phyloP scores from a whole-genome alignment of 30 jellyfish, hydroid and myxozoan species.

The Aurelia aurita complex sp. Pacific region DNA sequence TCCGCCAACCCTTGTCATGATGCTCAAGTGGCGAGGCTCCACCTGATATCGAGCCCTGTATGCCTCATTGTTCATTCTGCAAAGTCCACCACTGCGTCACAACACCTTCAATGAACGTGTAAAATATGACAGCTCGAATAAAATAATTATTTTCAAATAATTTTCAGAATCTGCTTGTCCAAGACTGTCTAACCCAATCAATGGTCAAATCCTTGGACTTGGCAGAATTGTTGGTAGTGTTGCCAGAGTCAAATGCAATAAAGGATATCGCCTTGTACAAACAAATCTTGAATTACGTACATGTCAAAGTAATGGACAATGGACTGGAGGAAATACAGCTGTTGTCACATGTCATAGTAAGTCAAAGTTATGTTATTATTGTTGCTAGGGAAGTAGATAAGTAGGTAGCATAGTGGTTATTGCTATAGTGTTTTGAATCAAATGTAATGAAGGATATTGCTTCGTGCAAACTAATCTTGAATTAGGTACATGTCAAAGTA shows the following conservation, averaged over 20 bases:
- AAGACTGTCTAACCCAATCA: slow-evolving; percentile 35
- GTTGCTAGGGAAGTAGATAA: too few relatives aligned
- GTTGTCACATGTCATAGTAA: slow-evolving; percentile 62
- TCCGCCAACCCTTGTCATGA: too few relatives aligned
- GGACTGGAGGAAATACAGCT: slow-evolving; percentile 93
- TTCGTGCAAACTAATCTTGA: too few relatives aligned
- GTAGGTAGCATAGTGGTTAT: too few relatives aligned
- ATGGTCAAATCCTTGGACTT: slow-evolving; percentile 80
- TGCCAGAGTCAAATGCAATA: slow-evolving; percentile 79
- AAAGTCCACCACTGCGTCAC: too few relatives aligned
- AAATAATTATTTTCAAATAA: neutral
- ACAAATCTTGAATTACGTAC: slow-evolving; percentile 58
- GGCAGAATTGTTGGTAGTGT: slow-evolving; percentile 76
- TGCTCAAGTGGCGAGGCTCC: too few relatives aligned
- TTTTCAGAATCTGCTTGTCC: slow-evolving; percentile 49
- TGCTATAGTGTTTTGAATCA: too few relatives aligned
- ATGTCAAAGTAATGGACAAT: slow-evolving; percentile 82
- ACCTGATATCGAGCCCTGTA: too few relatives aligned
- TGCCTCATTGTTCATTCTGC: too few relatives aligned
- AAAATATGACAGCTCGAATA: too few relatives aligned
- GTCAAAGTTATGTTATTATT: neutral
- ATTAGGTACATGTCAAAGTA: slow-evolving; percentile 51
- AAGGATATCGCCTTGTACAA: slow-evolving; percentile 79
- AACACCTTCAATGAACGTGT: too few relatives aligned
- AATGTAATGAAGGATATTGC: too few relatives aligned